Base-by-base conservation (phyloP, 2,888 invertebrate species). In the Ceraclea dissimilis region DNA sequence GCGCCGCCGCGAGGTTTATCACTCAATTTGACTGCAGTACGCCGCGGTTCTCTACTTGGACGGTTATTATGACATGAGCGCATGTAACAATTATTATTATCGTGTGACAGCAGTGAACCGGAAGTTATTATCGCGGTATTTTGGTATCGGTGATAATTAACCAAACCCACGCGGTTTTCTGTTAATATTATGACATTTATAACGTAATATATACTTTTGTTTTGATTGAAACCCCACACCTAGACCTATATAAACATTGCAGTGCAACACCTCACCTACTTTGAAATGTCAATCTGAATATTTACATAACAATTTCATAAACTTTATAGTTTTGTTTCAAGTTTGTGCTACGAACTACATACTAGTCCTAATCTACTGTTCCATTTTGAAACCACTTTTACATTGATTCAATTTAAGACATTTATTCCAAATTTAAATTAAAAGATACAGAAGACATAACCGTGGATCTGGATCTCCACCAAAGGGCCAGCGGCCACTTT, bases 381-480 rank as follows among this genome's bases (percentile, higher is more conserved):
- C 26, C 26, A 26, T 10, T 10, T 26, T 26, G 4, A 26, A 10
- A 26, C 26, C 26, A 26, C 26, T 10, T 26, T 26, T 26, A 26
- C 5, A 26, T 26, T 26, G 26, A 26, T 26, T 6, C 4, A 26
- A 26, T 26, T 26, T 4, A 26, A 26, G 5, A 26, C 26, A 6
- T 26, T 26, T 26, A 10, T 26, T 26, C 26, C 26, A 26, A 26
- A 6, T 26, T 26, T 26, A 26, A 26, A 26, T 10, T 26, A 39
- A 4, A 13, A 13, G 39, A 31, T 8, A 39, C 13, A n/a, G 13
- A 39, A 39, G 39, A 16, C 4, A 39, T 13, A 50, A 54, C 66
- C 76, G 81, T 85, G 85, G 86, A 86, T 80, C 85, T 86, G 77
- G 86, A 86, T 66, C 80, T 86, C 70, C 85, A 86, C 68, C 85